A percentile compares a stretch with the other conserved stretches of the same genome.
Evolutionary conservation across 2,888 invertebrate species (phyloP).

Genomic region (Eremobia ochroleuca): DNA sequence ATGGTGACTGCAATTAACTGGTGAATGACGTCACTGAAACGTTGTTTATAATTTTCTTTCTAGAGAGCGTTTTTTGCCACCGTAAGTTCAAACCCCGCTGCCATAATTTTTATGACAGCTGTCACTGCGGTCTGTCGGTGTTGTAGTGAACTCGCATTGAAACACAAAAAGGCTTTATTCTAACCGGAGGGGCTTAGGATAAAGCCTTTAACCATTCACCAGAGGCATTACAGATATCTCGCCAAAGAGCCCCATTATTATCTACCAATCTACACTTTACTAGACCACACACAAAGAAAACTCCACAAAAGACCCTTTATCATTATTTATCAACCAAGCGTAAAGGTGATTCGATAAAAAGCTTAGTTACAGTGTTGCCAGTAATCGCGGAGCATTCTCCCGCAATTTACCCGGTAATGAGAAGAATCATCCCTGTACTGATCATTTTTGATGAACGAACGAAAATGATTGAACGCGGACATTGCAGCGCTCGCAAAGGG

Average conservation of each 20-base stretch:
- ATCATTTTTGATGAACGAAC: constrained; percentile 60
- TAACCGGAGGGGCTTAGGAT: no score
- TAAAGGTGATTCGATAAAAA: constrained; percentile 65
- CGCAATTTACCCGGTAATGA: constrained; percentile 69
- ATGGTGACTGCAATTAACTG: not conserved
- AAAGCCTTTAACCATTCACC: no score
- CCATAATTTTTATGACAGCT: not conserved
- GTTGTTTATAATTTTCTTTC: not conserved
- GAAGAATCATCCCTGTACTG: constrained; percentile 61
- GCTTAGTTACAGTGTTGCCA: constrained; percentile 67
- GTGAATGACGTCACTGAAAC: not conserved
- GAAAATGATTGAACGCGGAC: constrained; percentile 64
- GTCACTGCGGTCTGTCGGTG: no score
- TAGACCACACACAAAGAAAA: constrained; percentile 37
- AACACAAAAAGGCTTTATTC: not conserved
- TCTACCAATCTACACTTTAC: constrained; percentile 21
- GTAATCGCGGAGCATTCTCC: constrained; percentile 63
- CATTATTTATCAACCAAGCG: constrained; percentile 26
- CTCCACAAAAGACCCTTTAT: constrained; percentile 22
- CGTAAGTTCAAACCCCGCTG: not conserved
- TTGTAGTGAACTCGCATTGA: not conserved
- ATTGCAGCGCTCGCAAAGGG: constrained; percentile 39
- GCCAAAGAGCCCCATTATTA: constrained; percentile 8
- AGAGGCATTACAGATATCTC: constrained; percentile 6
- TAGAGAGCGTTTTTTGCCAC: not conserved